These are phyloP conservation scores for Drosophila koepferae DNA, from an alignment of 2,888 invertebrate genomes.

Conservation along the genomic window DNA sequence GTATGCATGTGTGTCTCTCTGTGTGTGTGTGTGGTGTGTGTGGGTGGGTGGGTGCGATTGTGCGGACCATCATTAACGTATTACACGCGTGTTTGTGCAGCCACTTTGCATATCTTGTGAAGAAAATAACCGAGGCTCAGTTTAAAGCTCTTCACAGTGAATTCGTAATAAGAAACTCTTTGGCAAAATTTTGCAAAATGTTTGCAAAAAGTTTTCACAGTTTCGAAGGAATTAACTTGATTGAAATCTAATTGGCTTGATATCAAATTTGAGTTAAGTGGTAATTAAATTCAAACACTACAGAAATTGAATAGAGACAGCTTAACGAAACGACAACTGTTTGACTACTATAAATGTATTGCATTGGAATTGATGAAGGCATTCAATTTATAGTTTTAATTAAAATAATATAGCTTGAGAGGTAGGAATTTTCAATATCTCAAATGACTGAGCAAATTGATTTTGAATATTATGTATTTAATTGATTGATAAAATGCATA, in stretches of 20 bases:
- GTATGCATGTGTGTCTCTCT: not conserved
- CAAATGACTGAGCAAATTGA: too few species aligned
- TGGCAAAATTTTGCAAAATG: not conserved
- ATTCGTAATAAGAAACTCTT: constrained; percentile 31
- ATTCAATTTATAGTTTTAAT: too few species aligned
- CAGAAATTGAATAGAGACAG: not conserved
- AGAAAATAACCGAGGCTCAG: not conserved
- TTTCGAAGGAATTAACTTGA: not conserved
- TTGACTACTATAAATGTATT: too few species aligned
- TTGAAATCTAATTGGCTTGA: not conserved
- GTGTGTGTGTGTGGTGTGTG: constrained; percentile 9
- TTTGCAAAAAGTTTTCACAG: not conserved
- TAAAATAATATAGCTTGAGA: too few species aligned
- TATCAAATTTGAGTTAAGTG: not conserved
- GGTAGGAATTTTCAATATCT: too few species aligned
- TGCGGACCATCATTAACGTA: constrained; percentile 69
- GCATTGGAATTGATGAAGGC: too few species aligned
- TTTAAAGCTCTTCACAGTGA: constrained; percentile 28
- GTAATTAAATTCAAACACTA: not conserved
- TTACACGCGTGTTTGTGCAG: constrained; percentile 71
- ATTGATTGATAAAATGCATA: too few species aligned
- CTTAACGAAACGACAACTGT: too few species aligned
- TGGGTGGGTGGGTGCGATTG: constrained; percentile 4
- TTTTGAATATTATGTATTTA: too few species aligned
- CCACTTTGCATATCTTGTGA: constrained; percentile 62